phyloP scores from a whole-genome alignment of 2,797 vertebrate species.

The Lacerta agilis region DNA sequence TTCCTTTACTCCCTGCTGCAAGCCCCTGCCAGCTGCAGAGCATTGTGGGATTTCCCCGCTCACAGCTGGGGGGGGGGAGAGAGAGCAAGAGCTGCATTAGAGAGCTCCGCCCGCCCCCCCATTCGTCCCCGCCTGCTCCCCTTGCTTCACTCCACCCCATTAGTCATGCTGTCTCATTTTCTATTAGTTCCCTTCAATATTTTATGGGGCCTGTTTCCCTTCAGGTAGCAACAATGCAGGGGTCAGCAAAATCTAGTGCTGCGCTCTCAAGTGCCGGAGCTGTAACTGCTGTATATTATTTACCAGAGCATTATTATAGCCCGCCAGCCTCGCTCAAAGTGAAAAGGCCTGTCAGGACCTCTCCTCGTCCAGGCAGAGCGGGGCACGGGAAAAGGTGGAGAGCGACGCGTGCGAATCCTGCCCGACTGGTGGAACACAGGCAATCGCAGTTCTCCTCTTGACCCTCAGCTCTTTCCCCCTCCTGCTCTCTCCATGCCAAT shows the following conservation, averaged over 20 bases:
- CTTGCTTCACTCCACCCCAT: background rate
- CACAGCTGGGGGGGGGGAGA: rapidly evolving
- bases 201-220: background rate
- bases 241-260: background rate
- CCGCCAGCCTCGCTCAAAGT: background rate
- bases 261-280: rapidly evolving
- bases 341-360: slow-evolving; percentile 1
- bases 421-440: background rate
- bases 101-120: background rate
- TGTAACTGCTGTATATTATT: background rate
- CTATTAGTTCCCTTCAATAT: slow-evolving; percentile 23
- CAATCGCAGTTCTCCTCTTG: too few species aligned
- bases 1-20: too few species aligned
- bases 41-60: background rate
- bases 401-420: background rate
- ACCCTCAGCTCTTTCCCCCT: too few species aligned
- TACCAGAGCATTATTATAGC: background rate
- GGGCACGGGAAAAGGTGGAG: background rate
- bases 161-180: background rate
- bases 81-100: rapidly evolving
- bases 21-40: background rate
- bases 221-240: background rate
- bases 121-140: background rate
- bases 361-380: background rate
- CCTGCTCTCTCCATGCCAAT: too few species aligned